Conservation (phyloP, 1,140 invertebrate genomes). For the Caenorhabditis remanei region DNA sequence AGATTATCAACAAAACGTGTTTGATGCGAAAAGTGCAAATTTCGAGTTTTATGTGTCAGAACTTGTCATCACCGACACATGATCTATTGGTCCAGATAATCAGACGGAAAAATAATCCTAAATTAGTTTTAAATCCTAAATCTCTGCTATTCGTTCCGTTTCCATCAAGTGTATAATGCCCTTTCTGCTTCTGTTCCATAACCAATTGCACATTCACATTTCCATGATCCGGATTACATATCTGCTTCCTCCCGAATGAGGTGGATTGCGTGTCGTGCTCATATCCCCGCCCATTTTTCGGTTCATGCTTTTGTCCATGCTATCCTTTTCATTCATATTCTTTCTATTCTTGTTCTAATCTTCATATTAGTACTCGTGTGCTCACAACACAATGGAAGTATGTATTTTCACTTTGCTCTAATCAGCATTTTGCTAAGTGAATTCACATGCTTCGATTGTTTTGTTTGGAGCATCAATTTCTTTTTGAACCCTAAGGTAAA, state of each 20-base stretch:
- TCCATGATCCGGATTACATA: conserved; percentile 3
- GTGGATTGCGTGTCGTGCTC: background rate
- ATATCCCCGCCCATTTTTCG: background rate
- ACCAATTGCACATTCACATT: background rate
- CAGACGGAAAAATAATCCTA: no score
- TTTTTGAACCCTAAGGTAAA: no score
- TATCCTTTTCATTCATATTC: conserved; percentile 2
- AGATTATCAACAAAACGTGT: no score
- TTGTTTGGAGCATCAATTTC: background rate
- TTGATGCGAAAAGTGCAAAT: no score
- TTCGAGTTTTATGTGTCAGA: no score
- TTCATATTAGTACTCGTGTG: background rate
- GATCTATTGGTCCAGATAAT: no score
- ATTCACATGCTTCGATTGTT: conserved; percentile 1
- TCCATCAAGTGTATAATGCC: background rate
- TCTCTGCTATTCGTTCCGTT: background rate
- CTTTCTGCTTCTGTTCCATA: background rate
- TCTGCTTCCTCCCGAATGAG: background rate
- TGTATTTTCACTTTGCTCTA: background rate
- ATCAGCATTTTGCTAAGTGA: background rate
- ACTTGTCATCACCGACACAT: no score
- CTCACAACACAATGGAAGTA: background rate
- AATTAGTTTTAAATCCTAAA: background rate
- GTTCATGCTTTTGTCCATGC: background rate
- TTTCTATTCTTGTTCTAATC: background rate